A percentile compares a stretch with the other conserved stretches of the same genome.
Conservation (phyloP, 2,113 vertebrate genomes). For the Embiotoca jacksoni region DNA sequence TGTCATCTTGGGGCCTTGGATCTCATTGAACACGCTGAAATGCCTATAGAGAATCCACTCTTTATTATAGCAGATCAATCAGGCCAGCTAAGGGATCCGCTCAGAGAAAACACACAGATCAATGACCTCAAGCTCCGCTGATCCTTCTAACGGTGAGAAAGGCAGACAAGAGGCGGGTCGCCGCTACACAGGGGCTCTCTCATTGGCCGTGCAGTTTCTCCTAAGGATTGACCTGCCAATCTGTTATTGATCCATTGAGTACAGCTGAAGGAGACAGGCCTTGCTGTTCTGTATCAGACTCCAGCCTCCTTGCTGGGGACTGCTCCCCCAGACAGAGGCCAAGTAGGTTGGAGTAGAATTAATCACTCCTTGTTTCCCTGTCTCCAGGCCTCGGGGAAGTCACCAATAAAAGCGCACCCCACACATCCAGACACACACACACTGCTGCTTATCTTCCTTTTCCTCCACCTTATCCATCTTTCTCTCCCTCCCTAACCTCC, state of each 20-base stretch:
- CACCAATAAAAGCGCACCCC: constrained; percentile 57
- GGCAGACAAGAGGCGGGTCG: constrained; percentile 47
- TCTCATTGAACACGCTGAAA: constrained; percentile 49
- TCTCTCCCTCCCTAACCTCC: constrained; percentile 47
- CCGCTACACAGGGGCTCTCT: constrained; percentile 14
- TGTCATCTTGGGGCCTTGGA: constrained; percentile 45
- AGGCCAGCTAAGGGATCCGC: constrained; percentile 57
- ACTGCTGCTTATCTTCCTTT: constrained; percentile 61
- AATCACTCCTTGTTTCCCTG: constrained; percentile 81
- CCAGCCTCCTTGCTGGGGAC: constrained; percentile 51
- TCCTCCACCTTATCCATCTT: constrained; percentile 65
- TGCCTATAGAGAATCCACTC: constrained; percentile 65
- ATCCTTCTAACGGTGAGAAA: constrained; percentile 53
- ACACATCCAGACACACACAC: constrained; percentile 57
- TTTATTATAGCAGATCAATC: constrained; percentile 70
- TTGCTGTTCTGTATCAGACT: constrained; percentile 56
- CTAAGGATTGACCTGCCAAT: constrained; percentile 69
- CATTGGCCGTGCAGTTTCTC: constrained; percentile 63
- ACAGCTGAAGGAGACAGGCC: constrained; percentile 36
- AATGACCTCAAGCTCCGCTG: constrained; percentile 64
- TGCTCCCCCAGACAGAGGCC: constrained; percentile 60
- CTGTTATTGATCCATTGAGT: constrained; percentile 72
- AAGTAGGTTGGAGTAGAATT: constrained; percentile 79
- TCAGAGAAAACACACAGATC: constrained; percentile 80
- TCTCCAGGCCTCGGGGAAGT: constrained; percentile 67